A percentile compares a stretch with the other conserved stretches of the same genome.
phyloP scores from a whole-genome alignment of 2,888 invertebrate genomes.

The Fragum sueziense region DNA sequence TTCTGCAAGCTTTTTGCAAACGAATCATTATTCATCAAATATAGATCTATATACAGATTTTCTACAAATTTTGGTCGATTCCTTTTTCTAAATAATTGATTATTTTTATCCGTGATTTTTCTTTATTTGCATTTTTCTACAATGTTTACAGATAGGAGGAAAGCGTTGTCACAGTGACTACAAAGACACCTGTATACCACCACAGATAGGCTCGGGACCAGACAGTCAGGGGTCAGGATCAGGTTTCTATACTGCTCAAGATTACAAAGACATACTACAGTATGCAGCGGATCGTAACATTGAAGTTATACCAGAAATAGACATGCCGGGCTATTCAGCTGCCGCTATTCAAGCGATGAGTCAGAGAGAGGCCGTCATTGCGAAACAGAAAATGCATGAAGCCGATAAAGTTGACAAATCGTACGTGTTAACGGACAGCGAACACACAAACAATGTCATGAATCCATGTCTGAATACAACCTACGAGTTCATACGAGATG shows the following conservation, averaged over 20 bases:
- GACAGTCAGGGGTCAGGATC: constrained; percentile 53
- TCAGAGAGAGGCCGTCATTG: constrained; percentile 32
- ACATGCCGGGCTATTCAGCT: constrained; percentile 73
- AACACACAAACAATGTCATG: constrained; percentile 62
- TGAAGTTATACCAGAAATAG: constrained; percentile 77
- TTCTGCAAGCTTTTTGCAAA: too few relatives aligned
- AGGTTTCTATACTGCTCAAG: constrained; percentile 67
- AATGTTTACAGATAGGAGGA: constrained; percentile 40
- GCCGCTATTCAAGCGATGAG: constrained; percentile 73
- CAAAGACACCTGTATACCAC: constrained; percentile 58
- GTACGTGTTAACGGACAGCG: constrained; percentile 54
- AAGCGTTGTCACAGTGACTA: constrained; percentile 60
- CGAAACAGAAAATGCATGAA: constrained; percentile 17
- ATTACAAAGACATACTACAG: constrained; percentile 69
- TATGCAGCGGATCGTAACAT: constrained; percentile 68
- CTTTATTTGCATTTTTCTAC: too few relatives aligned
- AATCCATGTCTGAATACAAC: constrained; percentile 68
- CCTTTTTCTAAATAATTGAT: too few relatives aligned
- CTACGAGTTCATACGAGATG: constrained; percentile 48
- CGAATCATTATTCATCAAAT: too few relatives aligned
- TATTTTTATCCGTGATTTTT: too few relatives aligned
- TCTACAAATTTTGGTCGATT: too few relatives aligned
- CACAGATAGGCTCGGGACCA: constrained; percentile 72
- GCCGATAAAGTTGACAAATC: constrained; percentile 25
- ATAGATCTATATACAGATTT: too few relatives aligned